Evolutionary conservation across 2,888 invertebrate species (phyloP).

Genomic region (Tribolium freemani): DNA sequence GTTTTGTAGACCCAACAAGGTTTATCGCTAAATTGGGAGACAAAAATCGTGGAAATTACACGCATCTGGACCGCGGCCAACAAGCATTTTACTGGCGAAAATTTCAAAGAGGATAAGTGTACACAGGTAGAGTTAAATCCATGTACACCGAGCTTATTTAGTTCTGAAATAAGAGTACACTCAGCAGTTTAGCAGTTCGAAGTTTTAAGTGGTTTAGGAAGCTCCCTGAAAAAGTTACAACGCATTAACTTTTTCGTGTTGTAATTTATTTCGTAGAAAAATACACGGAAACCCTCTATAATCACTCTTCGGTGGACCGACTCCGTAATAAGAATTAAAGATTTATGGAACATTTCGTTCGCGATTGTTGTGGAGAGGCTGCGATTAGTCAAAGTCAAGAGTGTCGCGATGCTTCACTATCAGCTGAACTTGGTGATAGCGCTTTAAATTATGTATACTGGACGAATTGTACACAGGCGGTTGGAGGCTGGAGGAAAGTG

Average conservation of each 20-base stretch:
- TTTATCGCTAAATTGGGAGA: constrained; percentile 32
- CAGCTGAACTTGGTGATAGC: background rate
- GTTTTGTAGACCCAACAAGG: background rate
- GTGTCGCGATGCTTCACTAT: background rate
- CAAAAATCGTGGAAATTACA: constrained; percentile 43
- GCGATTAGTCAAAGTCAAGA: constrained; percentile 24
- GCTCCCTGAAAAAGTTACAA: constrained; percentile 56
- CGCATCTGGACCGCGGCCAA: constrained; percentile 53
- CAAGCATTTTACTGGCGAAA: constrained; percentile 50
- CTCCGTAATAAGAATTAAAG: constrained; percentile 54
- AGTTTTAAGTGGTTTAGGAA: constrained; percentile 61
- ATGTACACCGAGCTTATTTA: constrained; percentile 26
- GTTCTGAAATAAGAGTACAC: constrained; percentile 42
- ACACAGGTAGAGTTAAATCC: constrained; percentile 50
- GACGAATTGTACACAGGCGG: background rate
- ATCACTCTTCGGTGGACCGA: constrained; percentile 53
- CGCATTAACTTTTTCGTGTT: constrained; percentile 60
- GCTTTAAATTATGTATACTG: background rate
- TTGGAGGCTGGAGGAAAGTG: constrained; percentile 19
- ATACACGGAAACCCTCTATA: constrained; percentile 62
- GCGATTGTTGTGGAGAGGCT: constrained; percentile 4
- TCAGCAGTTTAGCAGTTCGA: constrained; percentile 57
- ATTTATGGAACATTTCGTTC: constrained; percentile 46
- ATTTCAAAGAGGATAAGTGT: constrained; percentile 52
- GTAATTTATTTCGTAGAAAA: constrained; percentile 61